Base-by-base conservation (phyloP, 2,113 vertebrate genomes). In the Tachycineta bicolor region DNA sequence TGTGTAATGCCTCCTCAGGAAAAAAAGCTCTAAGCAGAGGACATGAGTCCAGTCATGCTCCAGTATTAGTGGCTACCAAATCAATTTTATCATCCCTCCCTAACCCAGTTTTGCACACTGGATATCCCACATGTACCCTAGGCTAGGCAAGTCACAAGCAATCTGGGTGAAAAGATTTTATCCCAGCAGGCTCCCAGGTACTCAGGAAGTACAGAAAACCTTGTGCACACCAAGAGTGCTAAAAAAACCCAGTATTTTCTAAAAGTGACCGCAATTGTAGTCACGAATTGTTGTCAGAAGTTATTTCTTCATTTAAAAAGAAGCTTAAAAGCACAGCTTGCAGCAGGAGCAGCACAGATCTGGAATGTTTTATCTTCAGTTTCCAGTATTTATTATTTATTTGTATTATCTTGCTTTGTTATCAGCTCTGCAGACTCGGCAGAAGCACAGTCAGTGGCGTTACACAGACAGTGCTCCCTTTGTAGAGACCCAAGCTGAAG, bases 301-400 rank as follows among this genome's bases (percentile, higher is more conserved):
- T 41, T 1, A 73, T n/a, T 82, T 68, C 65, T 87, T 82, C 24
- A 4, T 46, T 63, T 87, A 67, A 59, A 69, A 90, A 43, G 12
- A 50, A 59, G 9, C 43, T 60, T 31, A 2, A 73, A 91, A 69
- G 62, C 64, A 64, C 7, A 71, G 37, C 58, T 52, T 56, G 49
- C 43, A 83, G 73, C 56, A 90, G 52, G 11, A 83, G 9, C 7
- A 92, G 50, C 80, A 83, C 16, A 82, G 52, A 83, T 33, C 64
- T 76, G 70, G 83, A 87, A 23, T 46, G 44, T 46, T 93, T 86
- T 43, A 78, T 53, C 64, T 75, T 79, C 37, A 26, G 31, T 75
- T 93, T 68, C 58, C 56, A 83, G 71, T 29, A 60, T 83, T 92
- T 83, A 78, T 91, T 83, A 95, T 89, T 92, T 92, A 92, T 80